phyloP scores from a whole-genome alignment of 2,888 invertebrate species.

The Meliscaeva auricollis region DNA sequence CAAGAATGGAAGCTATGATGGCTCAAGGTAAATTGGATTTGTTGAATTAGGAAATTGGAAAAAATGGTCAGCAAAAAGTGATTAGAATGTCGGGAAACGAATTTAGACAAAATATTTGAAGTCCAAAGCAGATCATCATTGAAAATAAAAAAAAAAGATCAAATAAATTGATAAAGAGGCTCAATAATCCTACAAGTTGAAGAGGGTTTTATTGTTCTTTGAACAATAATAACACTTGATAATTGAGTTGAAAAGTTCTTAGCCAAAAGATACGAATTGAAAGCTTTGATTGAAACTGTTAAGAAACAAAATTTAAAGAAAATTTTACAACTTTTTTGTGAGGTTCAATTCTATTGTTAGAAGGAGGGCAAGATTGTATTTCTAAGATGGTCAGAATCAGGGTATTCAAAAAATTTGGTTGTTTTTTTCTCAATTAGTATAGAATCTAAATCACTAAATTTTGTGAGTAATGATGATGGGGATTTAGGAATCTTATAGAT shows the following conservation, averaged over 20 bases:
- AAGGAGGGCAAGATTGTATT: too few species aligned
- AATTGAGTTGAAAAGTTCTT: not conserved
- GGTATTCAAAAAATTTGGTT: too few species aligned
- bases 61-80: not conserved
- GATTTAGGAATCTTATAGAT: too few species aligned
- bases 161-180: constrained; percentile 2
- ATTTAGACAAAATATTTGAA: constrained; percentile 7
- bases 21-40: constrained; percentile 53
- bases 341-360: not conserved
- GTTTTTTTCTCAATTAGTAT: too few species aligned
- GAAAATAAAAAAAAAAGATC: not conserved
- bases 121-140: not conserved
- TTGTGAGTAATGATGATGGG: too few species aligned
- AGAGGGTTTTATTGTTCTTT: constrained; percentile 2
- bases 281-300: not conserved
- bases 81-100: not conserved
- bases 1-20: constrained; percentile 24
- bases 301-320: not conserved
- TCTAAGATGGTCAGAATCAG: too few species aligned
- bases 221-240: constrained; percentile 3
- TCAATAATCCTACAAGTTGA: not conserved
- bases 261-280: not conserved
- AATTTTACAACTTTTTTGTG: not conserved
- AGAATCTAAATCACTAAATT: too few species aligned
- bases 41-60: constrained; percentile 41